phyloP scores from a whole-genome alignment of 2,888 invertebrate species.

The Pristionchus arcanus region DNA sequence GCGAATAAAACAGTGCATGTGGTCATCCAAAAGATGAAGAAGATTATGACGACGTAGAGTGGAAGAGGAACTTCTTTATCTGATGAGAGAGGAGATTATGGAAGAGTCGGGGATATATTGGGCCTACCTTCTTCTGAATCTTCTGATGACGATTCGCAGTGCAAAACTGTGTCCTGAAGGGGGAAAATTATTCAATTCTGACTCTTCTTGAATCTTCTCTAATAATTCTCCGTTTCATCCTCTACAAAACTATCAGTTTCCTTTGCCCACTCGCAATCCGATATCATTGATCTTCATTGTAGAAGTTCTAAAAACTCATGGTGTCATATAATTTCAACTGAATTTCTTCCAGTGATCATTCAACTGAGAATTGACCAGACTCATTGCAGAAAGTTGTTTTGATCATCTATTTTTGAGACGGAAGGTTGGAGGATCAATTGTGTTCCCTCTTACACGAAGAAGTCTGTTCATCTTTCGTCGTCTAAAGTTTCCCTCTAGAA shows the following conservation, averaged over 20 bases:
- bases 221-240: not conserved
- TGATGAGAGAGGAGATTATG: not conserved
- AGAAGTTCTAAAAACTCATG: not conserved
- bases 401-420: not conserved
- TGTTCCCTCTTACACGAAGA: not conserved
- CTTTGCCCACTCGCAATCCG: not conserved
- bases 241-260: not conserved
- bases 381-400: not conserved
- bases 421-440: not conserved
- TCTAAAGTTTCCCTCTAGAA: not conserved
- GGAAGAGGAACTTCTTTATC: slow-evolving; percentile 56
- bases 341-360: not conserved
- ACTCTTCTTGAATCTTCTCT: too few relatives aligned
- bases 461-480: not conserved
- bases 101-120: not conserved
- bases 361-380: not conserved
- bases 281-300: not conserved
- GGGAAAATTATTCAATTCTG: not conserved
- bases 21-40: slow-evolving; percentile 62
- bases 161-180: slow-evolving; percentile 14
- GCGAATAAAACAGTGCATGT: slow-evolving; percentile 55
- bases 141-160: slow-evolving; percentile 23
- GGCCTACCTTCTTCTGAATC: slow-evolving; percentile 31
- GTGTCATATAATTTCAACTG: not conserved
- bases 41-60: slow-evolving; percentile 54